phyloP scores from a whole-genome alignment of 1,140 invertebrate genomes.

The Tetranychus urticae region DNA sequence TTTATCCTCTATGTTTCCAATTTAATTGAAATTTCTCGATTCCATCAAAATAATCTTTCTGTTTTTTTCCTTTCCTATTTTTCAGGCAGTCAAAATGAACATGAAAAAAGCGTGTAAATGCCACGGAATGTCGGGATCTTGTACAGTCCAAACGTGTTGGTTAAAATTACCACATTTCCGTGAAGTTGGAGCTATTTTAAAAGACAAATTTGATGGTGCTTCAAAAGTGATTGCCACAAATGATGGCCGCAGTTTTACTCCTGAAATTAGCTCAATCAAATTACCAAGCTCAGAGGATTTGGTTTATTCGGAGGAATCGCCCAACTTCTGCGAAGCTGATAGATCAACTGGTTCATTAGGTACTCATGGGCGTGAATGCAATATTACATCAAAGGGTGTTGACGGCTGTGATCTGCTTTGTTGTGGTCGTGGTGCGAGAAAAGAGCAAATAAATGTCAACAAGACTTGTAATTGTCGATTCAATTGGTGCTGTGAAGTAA shows the following conservation, averaged over 20 bases:
- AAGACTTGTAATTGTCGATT: constrained; percentile 76
- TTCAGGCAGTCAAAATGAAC: constrained; percentile 43
- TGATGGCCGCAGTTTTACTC: constrained; percentile 14
- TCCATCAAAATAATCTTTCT: no score
- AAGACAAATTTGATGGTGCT: constrained; percentile 28
- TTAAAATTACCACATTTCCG: constrained; percentile 30
- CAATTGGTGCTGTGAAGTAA: constrained; percentile 81
- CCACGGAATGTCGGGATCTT: constrained; percentile 84
- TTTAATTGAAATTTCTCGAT: no score
- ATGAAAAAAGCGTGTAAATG: constrained; percentile 80
- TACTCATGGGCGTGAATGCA: constrained; percentile 48
- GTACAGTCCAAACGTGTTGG: constrained; percentile 80
- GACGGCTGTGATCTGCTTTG: constrained; percentile 63
- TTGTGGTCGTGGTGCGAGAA: constrained; percentile 50
- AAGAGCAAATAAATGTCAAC: constrained; percentile 37
- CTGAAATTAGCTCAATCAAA: constrained; percentile 27
- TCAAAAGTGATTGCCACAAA: constrained; percentile 13
- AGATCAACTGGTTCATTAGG: constrained; percentile 58
- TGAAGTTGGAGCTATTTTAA: constrained; percentile 29
- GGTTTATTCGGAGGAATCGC: constrained; percentile 33
- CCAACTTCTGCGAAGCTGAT: constrained; percentile 41
- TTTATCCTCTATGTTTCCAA: no score
- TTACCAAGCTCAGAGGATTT: constrained; percentile 21
- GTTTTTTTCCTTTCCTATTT: no score
- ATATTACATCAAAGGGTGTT: constrained; percentile 43